These are phyloP conservation scores for Papilio xuthus DNA, from an alignment of 1,140 invertebrate genomes.

Conservation along the genomic window DNA sequence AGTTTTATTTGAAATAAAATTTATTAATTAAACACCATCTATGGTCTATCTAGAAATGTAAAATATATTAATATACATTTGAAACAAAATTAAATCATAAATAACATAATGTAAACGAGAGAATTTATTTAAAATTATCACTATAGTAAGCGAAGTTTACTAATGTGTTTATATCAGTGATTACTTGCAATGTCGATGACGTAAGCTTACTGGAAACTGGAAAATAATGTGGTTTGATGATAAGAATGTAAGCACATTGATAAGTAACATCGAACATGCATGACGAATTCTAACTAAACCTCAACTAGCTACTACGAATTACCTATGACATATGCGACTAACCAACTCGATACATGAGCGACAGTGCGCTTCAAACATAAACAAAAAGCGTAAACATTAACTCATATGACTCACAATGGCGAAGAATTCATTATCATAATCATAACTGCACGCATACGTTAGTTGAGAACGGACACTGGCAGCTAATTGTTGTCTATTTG, in stretches of 20 bases:
- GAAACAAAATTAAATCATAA: background rate
- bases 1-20: no score
- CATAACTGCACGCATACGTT: conserved; percentile 69
- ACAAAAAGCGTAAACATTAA: conserved; percentile 77
- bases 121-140: conserved; percentile 2
- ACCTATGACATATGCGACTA: conserved; percentile 53
- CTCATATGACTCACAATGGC: conserved; percentile 79
- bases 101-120: background rate
- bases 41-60: no score
- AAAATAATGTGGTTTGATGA: conserved; percentile 41
- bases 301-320: conserved; percentile 60
- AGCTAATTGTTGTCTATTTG: conserved; percentile 59
- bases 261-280: conserved; percentile 54
- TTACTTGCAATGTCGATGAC: conserved; percentile 36
- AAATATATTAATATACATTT: background rate
- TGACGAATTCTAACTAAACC: conserved; percentile 57
- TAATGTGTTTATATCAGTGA: conserved; percentile 32
- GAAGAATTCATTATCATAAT: conserved; percentile 77
- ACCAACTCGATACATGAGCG: conserved; percentile 51
- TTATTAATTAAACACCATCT: no score
- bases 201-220: conserved; percentile 38
- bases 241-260: conserved; percentile 46
- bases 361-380: conserved; percentile 59
- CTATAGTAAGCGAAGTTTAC: background rate
- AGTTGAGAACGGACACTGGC: conserved; percentile 69